Evolutionary conservation across 2,113 vertebrate species (phyloP).

Genomic region (Semicossyphus pulcher): DNA sequence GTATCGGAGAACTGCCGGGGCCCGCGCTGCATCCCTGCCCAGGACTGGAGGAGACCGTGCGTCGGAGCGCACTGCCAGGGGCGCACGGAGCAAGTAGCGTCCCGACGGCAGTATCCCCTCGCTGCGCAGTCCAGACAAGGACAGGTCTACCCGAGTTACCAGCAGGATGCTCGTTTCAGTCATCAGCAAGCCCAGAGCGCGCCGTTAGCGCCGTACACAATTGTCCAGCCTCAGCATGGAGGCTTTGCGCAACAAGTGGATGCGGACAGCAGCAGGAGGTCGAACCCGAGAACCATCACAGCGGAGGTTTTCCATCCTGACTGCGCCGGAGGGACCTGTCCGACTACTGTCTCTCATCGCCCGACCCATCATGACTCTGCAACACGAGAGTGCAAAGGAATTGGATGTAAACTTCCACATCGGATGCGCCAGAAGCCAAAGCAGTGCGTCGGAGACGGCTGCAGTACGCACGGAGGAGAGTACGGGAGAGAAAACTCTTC

Average conservation of each 20-base stretch:
- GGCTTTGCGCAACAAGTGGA: conserved; percentile 34
- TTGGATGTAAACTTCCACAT: conserved; percentile 82
- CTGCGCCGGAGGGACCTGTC: conserved; percentile 71
- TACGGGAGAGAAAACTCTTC: conserved; percentile 55
- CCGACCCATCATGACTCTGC: conserved; percentile 44
- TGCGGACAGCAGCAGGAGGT: conserved; percentile 54
- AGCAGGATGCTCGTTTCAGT: conserved; percentile 51
- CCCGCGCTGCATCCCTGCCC: conserved; percentile 61
- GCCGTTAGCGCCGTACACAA: conserved; percentile 66
- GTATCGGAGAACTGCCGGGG: conserved; percentile 74
- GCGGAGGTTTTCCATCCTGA: conserved; percentile 76
- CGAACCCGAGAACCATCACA: conserved; percentile 78
- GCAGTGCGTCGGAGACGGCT: conserved; percentile 77
- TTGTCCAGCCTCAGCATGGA: conserved; percentile 65
- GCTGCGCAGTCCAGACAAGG: conserved; percentile 43
- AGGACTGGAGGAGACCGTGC: conserved; percentile 69
- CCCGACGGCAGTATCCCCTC: conserved; percentile 43
- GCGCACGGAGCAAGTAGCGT: conserved; percentile 41
- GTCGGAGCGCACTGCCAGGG: conserved; percentile 77
- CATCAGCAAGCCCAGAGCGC: conserved; percentile 63
- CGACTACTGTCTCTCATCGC: conserved; percentile 47
- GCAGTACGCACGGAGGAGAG: conserved; percentile 50
- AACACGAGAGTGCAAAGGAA: conserved; percentile 80
- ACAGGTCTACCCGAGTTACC: conserved; percentile 46
- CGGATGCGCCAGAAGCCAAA: conserved; percentile 79